A percentile compares a stretch with the other conserved stretches of the same genome.
These are phyloP conservation scores for Grus americana DNA, from an alignment of 2,113 vertebrate genomes.

Conservation along the genomic window DNA sequence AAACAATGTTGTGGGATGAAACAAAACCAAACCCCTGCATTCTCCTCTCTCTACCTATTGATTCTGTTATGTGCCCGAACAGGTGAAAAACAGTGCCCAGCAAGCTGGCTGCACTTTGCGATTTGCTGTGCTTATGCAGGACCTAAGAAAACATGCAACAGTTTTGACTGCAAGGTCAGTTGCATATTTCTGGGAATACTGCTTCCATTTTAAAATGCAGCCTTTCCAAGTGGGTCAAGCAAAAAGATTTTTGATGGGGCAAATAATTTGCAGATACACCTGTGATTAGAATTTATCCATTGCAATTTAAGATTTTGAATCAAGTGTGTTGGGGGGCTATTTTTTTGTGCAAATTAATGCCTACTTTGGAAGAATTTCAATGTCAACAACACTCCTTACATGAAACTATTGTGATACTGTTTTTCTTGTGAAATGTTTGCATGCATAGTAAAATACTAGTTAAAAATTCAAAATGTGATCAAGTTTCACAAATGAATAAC, in stretches of 20 bases:
- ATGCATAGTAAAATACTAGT: neutral
- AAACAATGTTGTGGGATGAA: neutral
- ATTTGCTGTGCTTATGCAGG: neutral
- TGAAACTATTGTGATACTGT: neutral
- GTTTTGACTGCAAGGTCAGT: neutral
- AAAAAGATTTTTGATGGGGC: neutral
- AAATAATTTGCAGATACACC: neutral
- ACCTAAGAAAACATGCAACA: neutral
- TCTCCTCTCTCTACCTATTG: neutral
- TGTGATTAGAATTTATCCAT: neutral
- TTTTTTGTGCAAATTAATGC: neutral
- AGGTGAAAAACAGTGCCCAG: neutral
- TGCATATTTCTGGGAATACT: neutral
- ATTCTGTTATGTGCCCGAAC: neutral
- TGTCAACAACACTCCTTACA: neutral
- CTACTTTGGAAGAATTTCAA: neutral
- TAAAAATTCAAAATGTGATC: neutral
- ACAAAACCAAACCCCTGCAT: neutral
- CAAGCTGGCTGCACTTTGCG: neutral
- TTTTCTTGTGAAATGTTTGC: neutral
- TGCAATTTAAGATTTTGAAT: neutral
- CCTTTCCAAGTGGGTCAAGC: neutral
- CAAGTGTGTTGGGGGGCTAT: neutral
- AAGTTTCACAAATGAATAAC: constrained; percentile 10
- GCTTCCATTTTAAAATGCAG: neutral